A percentile compares a stretch with the other conserved stretches of the same genome.
These are phyloP conservation scores for Folsomia candida DNA, from an alignment of 2,888 invertebrate species.

Conservation along the genomic window DNA sequence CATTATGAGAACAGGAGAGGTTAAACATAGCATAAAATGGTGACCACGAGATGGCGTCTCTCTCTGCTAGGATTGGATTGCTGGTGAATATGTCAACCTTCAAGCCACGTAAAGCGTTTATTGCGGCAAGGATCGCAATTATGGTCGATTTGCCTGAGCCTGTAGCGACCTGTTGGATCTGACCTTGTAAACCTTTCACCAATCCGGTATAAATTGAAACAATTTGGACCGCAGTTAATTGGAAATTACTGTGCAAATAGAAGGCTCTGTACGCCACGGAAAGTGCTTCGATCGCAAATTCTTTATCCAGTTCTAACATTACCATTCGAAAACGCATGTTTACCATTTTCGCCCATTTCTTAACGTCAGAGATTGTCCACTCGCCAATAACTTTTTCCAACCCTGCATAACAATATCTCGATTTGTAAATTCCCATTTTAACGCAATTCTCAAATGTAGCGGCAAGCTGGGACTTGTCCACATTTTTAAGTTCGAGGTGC, in stretches of 20 bases:
- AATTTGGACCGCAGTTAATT: background rate
- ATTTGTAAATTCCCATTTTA: too few relatives aligned
- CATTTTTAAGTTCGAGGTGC: too few relatives aligned
- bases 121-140: constrained; percentile 7
- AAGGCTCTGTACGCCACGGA: background rate
- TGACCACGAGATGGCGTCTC: constrained; percentile 28
- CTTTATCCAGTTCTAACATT: background rate
- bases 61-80: constrained; percentile 30
- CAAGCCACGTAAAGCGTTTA: background rate
- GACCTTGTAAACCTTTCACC: background rate
- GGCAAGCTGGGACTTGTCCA: too few relatives aligned
- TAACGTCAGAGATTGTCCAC: too few relatives aligned
- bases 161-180: constrained; percentile 18
- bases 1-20: constrained; percentile 27
- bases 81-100: constrained; percentile 30
- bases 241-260: background rate
- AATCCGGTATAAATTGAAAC: background rate
- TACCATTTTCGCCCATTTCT: too few relatives aligned
- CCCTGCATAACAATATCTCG: too few relatives aligned
- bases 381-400: too few relatives aligned
- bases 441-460: too few relatives aligned
- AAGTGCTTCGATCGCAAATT: background rate
- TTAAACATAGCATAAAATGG: constrained; percentile 25
- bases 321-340: too few relatives aligned
- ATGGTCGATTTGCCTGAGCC: constrained; percentile 29